Evolutionary conservation across 2,113 vertebrate species (phyloP), one percentile per base, ranked within the genome.

Genomic region (Pedionomus torquatus): DNA sequence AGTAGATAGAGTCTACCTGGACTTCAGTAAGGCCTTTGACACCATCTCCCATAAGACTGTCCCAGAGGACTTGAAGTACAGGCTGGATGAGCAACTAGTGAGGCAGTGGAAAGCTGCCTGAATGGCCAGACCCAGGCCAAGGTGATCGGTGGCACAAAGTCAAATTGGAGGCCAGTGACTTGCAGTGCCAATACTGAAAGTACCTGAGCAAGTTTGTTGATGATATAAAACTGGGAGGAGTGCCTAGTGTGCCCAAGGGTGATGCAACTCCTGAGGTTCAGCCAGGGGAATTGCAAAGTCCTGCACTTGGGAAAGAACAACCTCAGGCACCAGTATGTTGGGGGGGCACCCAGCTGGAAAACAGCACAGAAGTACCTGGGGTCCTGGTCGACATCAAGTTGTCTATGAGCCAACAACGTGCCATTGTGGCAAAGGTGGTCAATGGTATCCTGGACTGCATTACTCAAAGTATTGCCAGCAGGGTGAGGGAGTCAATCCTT

Each of bases 111-210:
- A 48, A 48, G 46, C 17, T 48, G 14, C 17, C 28, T 52, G 26
- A 75, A 52, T 3, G 17, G 14, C 43, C 2, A 2, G 28, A 13
- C 28, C 30, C 44, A 35, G 14, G 7, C 17, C 1, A 5, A 7
- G 13, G 58, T 26, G 9, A 43, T 23, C 24, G 41, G 24, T 9
- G 9, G 19, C 28, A 55, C 48, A 9, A 61, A 54, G n/a, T 35
- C 55, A 41, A 66, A 14, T 3, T 48, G 10, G 15, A 65, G 16
- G 15, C 37, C 65, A 72, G 25, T 54, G 52, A 35, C 24, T 9
- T 66, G 33, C 1, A 2, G 28, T 9, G 13, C 65, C 77, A 51
- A 12, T 18, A 49, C 33, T 4, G 6, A 26, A 57, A 0, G 0
- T 5, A 48, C n/a, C 39, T 30, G 25, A 43, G 52, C 41, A 61